These are phyloP conservation scores for Galleria mellonella DNA, from an alignment of 1,140 invertebrate species.

Conservation along the genomic window DNA sequence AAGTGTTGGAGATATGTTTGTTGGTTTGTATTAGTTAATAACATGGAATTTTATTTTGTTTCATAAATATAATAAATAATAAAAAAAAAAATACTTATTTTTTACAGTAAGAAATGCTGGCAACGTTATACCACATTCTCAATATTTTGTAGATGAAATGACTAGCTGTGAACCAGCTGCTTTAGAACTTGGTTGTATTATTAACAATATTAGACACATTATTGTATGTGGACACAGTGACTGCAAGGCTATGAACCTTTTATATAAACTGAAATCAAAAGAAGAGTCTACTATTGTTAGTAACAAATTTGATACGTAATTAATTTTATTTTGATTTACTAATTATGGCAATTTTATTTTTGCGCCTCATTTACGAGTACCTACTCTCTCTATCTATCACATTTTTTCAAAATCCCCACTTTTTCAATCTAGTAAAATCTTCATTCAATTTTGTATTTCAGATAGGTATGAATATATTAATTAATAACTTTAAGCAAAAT, in stretches of 20 bases:
- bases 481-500: no score
- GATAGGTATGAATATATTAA: no score
- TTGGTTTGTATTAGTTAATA: constrained; percentile 79
- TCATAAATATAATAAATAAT: background rate
- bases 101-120: constrained; percentile 94
- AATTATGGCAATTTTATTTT: no score
- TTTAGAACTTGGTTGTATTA: constrained; percentile 92
- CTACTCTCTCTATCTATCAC: no score
- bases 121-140: constrained; percentile 93
- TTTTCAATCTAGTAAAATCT: no score
- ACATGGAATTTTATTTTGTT: constrained; percentile 1
- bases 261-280: constrained; percentile 88
- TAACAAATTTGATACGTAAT: constrained; percentile 2
- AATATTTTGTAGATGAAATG: constrained; percentile 89
- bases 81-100: constrained; percentile 5
- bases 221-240: constrained; percentile 98
- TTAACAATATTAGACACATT: constrained; percentile 94
- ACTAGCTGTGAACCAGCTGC: constrained; percentile 96
- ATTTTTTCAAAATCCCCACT: no score
- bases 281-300: constrained; percentile 82
- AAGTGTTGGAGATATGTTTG: constrained; percentile 97
- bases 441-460: no score
- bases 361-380: no score
- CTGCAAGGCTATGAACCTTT: constrained; percentile 97
- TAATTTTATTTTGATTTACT: no score